Evolutionary conservation across 2,888 invertebrate genomes (phyloP), one percentile per base, ranked within the genome.

Genomic region (Spisula solida): DNA sequence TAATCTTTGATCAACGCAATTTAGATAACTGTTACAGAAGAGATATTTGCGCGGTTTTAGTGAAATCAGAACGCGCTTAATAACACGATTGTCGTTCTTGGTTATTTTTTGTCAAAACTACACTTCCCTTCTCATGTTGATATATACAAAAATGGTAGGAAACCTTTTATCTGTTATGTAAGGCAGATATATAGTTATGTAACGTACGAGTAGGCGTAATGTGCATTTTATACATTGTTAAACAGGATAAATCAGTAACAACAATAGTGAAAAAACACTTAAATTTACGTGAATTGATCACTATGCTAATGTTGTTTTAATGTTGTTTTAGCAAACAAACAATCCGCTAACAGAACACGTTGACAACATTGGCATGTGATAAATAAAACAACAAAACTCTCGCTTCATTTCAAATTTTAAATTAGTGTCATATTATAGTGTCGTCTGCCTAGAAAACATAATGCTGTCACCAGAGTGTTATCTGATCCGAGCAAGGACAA

Each of bases 371-470:
- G 60, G 25, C 60, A 66, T 5, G 60, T 66, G 60, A 66, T 66
- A 25, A 25, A 66, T 66, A 66, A 66, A 66, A 66, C 25, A 66
- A 66, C 60, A 66, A 2, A 10, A 1, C 25, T 66, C 60, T 2
- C 60, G 60, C n/a, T 25, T 66, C 25, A 25, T 66, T 66, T 25
- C 60, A 8, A 66, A 66, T 25, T 66, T 66, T 66, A 66, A 66
- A 66, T 66, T 25, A 66, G 60, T 66, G 60, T 66, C 60, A 66
- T 5, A 66, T 66, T 66, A 25, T 66, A 66, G n/a, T 25, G 60
- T 66, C 60, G 60, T 66, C 60, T 66, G 60, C 60, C n/a, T 66
- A 25, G 60, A 66, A 66, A 66, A 12, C 60, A 66, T 66, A 66
- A n/a, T 25, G n/a, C 25, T 66, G 60, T 66, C 60, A 66, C 25